Evolutionary conservation across 2,797 vertebrate genomes (phyloP).

Genomic region (Anguilla obscura): DNA sequence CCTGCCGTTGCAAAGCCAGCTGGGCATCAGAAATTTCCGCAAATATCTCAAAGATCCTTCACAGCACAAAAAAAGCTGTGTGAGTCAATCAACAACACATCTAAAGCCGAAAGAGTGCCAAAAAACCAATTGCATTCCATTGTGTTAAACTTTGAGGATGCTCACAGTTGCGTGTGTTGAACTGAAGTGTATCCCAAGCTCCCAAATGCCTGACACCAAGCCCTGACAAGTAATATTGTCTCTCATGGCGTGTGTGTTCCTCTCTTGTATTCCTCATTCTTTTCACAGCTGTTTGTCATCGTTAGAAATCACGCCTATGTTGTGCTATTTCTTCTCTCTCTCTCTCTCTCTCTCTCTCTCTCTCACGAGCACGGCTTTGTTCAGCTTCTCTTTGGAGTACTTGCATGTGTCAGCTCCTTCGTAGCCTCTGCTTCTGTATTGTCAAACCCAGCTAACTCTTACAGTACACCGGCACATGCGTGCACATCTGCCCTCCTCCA

Average conservation of each 20-base stretch:
- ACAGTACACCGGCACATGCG: background rate
- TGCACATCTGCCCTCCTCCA: background rate
- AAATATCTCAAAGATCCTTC: background rate
- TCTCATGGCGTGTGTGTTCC: background rate
- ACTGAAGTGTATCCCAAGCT: background rate
- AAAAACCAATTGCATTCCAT: background rate
- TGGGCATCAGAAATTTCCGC: background rate
- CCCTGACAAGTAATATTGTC: background rate
- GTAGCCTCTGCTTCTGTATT: background rate
- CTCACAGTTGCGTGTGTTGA: background rate
- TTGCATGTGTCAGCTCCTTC: background rate
- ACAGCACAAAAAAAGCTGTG: background rate
- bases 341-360: background rate
- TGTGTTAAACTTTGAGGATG: background rate
- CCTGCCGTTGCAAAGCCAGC: background rate
- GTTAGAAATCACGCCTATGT: background rate
- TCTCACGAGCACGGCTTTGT: background rate
- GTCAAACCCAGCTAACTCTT: background rate
- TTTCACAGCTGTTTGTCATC: too few species aligned
- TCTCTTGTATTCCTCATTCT: background rate
- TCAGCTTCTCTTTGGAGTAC: background rate
- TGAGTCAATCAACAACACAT: too few species aligned
- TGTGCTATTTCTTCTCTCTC: background rate
- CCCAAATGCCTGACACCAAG: background rate
- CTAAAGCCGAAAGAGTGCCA: background rate